These are phyloP conservation scores for Marisa cornuarietis DNA, from an alignment of 1,140 invertebrate species.

Conservation along the genomic window DNA sequence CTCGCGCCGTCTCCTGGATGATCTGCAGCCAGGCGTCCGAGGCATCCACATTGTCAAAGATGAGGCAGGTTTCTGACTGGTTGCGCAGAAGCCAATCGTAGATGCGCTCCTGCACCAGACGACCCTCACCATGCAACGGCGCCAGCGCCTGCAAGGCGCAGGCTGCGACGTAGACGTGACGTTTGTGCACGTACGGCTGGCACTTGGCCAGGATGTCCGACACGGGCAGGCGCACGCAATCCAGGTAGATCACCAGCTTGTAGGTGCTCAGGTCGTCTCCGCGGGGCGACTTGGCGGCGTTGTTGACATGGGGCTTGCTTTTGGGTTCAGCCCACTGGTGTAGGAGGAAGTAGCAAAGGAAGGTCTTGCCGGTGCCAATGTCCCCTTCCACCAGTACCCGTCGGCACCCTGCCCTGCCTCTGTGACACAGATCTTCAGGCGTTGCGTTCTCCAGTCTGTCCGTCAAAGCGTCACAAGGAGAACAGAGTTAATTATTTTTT, in stretches of 20 bases:
- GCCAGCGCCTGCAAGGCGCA: conserved; percentile 24
- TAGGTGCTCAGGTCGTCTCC: conserved; percentile 25
- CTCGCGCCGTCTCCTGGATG: conserved; percentile 23
- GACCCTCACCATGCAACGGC: conserved; percentile 12
- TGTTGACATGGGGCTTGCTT: conserved; percentile 5
- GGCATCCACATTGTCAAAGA: conserved; percentile 36
- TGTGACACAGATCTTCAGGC: conserved; percentile 30
- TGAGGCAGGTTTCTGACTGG: conserved; percentile 30
- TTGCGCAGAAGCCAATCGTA: conserved; percentile 32
- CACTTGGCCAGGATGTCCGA: conserved; percentile 28
- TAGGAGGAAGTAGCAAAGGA: conserved; percentile 32
- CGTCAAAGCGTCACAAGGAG: too few species aligned
- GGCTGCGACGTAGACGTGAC: conserved; percentile 25
- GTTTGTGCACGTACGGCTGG: neutral
- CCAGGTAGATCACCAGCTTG: conserved; percentile 32
- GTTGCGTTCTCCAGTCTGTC: conserved; percentile 33
- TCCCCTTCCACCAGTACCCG: conserved; percentile 35
- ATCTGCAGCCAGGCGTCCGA: conserved; percentile 25
- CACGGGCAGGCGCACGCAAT: conserved; percentile 30
- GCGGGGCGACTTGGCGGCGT: neutral
- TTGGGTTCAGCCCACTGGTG: conserved; percentile 35
- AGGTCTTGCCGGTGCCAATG: conserved; percentile 37
- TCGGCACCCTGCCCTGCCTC: conserved; percentile 23
- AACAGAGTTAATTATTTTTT: too few species aligned
- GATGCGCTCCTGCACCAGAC: conserved; percentile 13